Percentiles rank a stretch among this genome's conserved stretches.
Evolutionary conservation across 2,797 vertebrate genomes (phyloP).

Genomic region (Knipowitschia caucasica): DNA sequence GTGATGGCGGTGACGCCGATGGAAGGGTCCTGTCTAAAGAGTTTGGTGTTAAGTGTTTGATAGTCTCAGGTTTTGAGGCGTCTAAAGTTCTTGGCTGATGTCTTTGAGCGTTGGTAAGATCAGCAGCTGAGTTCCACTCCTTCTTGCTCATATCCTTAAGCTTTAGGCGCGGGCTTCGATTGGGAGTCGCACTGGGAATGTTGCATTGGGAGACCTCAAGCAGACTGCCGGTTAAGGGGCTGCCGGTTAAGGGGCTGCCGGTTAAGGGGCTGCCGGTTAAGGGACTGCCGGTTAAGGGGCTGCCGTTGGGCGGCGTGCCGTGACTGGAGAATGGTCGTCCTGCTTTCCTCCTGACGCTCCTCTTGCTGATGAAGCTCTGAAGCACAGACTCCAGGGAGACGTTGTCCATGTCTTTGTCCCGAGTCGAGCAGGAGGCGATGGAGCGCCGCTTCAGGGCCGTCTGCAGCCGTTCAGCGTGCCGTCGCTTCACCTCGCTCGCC

Average conservation of each 20-base stretch:
- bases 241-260: constrained; percentile 35
- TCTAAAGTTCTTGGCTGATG: not conserved
- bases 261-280: constrained; percentile 45
- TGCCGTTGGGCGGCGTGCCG: constrained; percentile 35
- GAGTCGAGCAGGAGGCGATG: constrained; percentile 77
- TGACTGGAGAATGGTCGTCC: constrained; percentile 45
- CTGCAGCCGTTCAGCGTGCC: constrained; percentile 60
- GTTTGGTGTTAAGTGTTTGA: not conserved
- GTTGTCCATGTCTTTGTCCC: constrained; percentile 76
- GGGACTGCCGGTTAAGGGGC: constrained; percentile 40
- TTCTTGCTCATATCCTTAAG: constrained; percentile 38
- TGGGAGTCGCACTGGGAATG: constrained; percentile 13
- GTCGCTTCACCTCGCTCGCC: constrained; percentile 65
- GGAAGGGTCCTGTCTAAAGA: constrained; percentile 22
- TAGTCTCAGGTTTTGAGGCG: not conserved
- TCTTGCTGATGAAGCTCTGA: constrained; percentile 56
- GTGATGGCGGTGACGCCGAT: constrained; percentile 30
- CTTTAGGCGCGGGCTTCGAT: constrained; percentile 3
- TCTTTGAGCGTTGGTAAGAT: constrained; percentile 33
- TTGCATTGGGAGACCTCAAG: constrained; percentile 55
- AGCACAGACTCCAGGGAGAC: constrained; percentile 73
- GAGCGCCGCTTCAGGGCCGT: constrained; percentile 69
- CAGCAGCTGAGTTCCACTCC: constrained; percentile 54
- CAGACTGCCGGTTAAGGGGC: constrained; percentile 46
- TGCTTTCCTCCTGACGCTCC: constrained; percentile 42